phyloP scores from a whole-genome alignment of 2,888 invertebrate species.

The Vannuccia rotundouncinata region DNA sequence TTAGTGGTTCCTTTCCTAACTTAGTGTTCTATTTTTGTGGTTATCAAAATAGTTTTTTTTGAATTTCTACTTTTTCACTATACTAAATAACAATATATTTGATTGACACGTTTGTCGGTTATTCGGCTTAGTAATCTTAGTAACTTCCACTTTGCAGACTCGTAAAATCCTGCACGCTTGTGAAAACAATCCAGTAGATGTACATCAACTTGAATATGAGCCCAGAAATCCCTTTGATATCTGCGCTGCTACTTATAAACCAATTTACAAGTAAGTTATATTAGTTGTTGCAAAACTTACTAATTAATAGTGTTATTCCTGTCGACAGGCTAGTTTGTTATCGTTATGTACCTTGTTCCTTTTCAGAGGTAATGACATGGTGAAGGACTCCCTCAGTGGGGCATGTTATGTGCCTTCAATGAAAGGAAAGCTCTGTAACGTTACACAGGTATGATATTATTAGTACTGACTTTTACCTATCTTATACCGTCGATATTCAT shows the following conservation, averaged over 20 bases:
- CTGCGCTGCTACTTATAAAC: conserved; percentile 82
- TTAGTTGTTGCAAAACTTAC: too few relatives aligned
- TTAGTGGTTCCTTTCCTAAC: too few relatives aligned
- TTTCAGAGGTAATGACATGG: conserved; percentile 84
- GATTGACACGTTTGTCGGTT: too few relatives aligned
- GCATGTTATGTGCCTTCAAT: conserved; percentile 79
- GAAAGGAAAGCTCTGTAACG: conserved; percentile 73
- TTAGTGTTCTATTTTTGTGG: too few relatives aligned
- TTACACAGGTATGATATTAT: conserved; percentile 58
- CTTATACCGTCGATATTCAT: too few relatives aligned
- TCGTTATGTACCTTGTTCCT: conserved; percentile 41
- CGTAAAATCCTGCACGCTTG: conserved; percentile 87
- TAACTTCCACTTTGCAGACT: conserved; percentile 63
- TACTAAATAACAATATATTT: too few relatives aligned
- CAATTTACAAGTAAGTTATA: too few relatives aligned
- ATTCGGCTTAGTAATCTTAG: too few relatives aligned
- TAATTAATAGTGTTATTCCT: not conserved
- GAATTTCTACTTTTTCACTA: too few relatives aligned
- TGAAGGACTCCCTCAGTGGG: conserved; percentile 82
- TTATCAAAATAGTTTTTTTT: too few relatives aligned
- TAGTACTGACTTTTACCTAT: too few relatives aligned
- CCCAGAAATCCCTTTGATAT: conserved; percentile 94
- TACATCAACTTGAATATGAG: conserved; percentile 80
- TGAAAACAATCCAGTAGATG: conserved; percentile 80
- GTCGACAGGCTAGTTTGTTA: not conserved